Base-by-base conservation (phyloP, 1,140 invertebrate species). In the Lepidostoma basale region DNA sequence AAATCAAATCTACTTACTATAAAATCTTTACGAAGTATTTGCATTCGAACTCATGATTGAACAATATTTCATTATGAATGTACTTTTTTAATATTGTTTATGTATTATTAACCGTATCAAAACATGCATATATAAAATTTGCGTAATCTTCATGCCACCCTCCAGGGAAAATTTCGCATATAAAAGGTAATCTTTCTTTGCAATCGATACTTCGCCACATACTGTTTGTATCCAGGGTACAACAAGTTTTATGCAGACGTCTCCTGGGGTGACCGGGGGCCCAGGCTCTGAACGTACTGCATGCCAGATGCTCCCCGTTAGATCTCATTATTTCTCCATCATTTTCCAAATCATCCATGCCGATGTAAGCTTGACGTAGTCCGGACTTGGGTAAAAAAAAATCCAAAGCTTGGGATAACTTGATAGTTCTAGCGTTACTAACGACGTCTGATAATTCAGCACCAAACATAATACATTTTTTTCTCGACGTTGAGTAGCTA, bases 201-300 rank as follows among this genome's bases (percentile, higher is more conserved):
- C 89, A 90, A 12, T 84, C 65, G 0, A 80, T 74, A 0, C 84
- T 81, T 70, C 75, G 79, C 89, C 89, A 90, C 10, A 81, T 81
- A 4, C 82, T 74, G 22, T 40, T 60, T 9, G 75, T 65, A 23
- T 83, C 82, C 5, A 90, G 72, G n/a, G 79, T 76, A 0, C 85
- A 85, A 64, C 89, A 91, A 36, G 86, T 82, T 10, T 78, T 78
- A 20, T 76, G 70, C 1, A 77, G 73, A 39, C 75, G 71, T 5
- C 75, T 74, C 62, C 76, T 77, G 0, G 89, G 89, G 71, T 90
- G 83, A 0, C 86, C 85, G 3, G 85, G 84, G 0, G 84, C 86
- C 89, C 88, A 91, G 9, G 87, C 88, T 26, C 87, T 79, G 72
- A 84, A 89, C 4, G 82, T 79, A 0, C 82, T 82, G 74, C 88